A percentile compares a stretch with the other conserved stretches of the same genome.
These are phyloP conservation scores for Thamnophis sirtalis DNA, from an alignment of 2,113 vertebrate genomes.

Conservation along the genomic window DNA sequence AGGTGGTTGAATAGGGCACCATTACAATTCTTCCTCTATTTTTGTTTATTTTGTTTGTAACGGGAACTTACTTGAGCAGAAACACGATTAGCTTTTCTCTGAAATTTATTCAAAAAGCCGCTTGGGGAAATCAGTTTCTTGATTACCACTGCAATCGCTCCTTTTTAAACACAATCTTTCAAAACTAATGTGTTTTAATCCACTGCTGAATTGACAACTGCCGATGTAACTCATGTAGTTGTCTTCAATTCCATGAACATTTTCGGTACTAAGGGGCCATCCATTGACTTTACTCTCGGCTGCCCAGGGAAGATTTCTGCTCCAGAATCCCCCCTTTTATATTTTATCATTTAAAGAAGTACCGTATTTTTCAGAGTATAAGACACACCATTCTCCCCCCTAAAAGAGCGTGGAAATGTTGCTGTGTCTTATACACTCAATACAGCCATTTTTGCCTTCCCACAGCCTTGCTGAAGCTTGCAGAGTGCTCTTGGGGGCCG, in stretches of 20 bases:
- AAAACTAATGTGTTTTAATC: not conserved
- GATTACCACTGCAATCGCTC: not conserved
- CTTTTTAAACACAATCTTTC: not conserved
- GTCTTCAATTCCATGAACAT: not conserved
- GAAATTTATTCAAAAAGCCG: not conserved
- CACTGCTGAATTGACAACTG: not conserved
- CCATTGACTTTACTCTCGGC: not conserved
- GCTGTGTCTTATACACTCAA: no score
- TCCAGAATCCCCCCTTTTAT: not conserved
- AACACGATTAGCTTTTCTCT: not conserved
- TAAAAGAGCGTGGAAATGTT: no score
- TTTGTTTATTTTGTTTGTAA: not conserved
- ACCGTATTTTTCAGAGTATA: no score
- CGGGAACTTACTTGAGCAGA: not conserved
- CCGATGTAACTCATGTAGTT: not conserved
- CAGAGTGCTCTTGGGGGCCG: no score
- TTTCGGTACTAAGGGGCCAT: not conserved
- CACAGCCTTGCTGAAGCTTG: no score
- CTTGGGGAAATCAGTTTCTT: not conserved
- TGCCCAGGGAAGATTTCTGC: not conserved
- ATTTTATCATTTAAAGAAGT: not conserved
- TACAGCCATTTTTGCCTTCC: no score
- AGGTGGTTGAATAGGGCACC: not conserved
- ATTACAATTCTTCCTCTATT: not conserved
- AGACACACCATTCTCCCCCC: no score